Evolutionary conservation across 1,140 invertebrate genomes (phyloP).

Genomic region (Chrysopa pallens): DNA sequence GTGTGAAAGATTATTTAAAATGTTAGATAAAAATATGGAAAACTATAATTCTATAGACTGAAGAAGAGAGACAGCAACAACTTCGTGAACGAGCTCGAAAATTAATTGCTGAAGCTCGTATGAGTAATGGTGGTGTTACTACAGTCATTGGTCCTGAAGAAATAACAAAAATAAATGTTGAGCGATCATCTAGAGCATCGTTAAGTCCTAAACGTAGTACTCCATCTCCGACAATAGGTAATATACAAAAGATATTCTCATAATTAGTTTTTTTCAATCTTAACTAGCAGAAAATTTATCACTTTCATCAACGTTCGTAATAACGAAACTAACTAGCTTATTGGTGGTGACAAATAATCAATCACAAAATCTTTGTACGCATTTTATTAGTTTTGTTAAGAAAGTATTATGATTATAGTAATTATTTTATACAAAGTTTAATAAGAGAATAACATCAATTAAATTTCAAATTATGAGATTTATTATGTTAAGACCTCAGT

Average conservation of each 20-base stretch:
- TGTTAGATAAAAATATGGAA: neutral
- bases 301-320: too few species aligned
- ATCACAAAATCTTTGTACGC: too few species aligned
- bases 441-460: too few species aligned
- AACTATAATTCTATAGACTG: conserved; percentile 25
- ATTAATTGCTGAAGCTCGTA: conserved; percentile 74
- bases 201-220: conserved; percentile 26
- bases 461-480: too few species aligned
- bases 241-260: conserved; percentile 9
- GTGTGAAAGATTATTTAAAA: neutral
- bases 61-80: conserved; percentile 71
- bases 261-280: too few species aligned
- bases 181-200: conserved; percentile 22
- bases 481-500: too few species aligned
- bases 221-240: conserved; percentile 15
- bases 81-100: conserved; percentile 71
- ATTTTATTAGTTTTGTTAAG: too few species aligned
- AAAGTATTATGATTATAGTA: too few species aligned
- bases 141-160: conserved; percentile 12
- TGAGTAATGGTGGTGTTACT: conserved; percentile 32
- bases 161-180: neutral
- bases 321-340: too few species aligned
- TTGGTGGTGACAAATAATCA: too few species aligned
- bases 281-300: too few species aligned
- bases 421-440: too few species aligned